Percentiles rank a stretch among this genome's conserved stretches.
Evolutionary conservation across 2,113 vertebrate species (phyloP).

Genomic region (Pseudorhombus dupliciocellatus): DNA sequence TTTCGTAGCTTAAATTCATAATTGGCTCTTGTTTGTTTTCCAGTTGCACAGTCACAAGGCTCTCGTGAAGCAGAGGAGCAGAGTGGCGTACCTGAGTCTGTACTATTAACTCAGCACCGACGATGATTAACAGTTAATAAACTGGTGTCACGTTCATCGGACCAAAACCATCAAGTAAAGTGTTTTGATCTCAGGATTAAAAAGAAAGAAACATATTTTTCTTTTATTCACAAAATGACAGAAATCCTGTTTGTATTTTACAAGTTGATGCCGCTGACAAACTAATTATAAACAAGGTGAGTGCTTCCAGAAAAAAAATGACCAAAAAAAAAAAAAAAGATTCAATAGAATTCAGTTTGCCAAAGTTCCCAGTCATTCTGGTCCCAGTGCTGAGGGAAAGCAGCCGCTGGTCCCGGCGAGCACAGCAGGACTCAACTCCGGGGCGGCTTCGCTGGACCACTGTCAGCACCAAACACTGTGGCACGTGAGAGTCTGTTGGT

Average conservation of each 20-base stretch:
- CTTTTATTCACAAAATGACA: constrained; percentile 59
- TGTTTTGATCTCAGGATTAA: background rate
- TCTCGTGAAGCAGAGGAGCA: constrained; percentile 77
- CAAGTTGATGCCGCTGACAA: constrained; percentile 22
- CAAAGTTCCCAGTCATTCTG: constrained; percentile 2
- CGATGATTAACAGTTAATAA: background rate
- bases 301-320: constrained; percentile 23
- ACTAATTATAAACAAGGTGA: constrained; percentile 23
- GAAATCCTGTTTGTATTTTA: constrained; percentile 16
- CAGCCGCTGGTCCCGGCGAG: constrained; percentile 6
- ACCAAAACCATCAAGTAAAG: background rate
- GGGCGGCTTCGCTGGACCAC: background rate
- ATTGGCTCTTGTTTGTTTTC: constrained; percentile 1
- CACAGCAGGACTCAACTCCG: background rate
- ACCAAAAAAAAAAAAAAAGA: constrained; percentile 4
- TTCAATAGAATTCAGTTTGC: constrained; percentile 14
- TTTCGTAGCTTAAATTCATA: too few species aligned
- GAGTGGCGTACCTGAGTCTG: constrained; percentile 80
- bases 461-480: constrained; percentile 13
- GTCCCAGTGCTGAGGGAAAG: background rate
- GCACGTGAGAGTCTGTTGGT: constrained; percentile 38
- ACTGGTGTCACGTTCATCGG: background rate
- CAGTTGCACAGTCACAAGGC: constrained; percentile 84
- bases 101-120: constrained; percentile 56
- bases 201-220: constrained; percentile 18